Base-by-base conservation (phyloP, 2,113 vertebrate species). In the Ondatra zibethicus region DNA sequence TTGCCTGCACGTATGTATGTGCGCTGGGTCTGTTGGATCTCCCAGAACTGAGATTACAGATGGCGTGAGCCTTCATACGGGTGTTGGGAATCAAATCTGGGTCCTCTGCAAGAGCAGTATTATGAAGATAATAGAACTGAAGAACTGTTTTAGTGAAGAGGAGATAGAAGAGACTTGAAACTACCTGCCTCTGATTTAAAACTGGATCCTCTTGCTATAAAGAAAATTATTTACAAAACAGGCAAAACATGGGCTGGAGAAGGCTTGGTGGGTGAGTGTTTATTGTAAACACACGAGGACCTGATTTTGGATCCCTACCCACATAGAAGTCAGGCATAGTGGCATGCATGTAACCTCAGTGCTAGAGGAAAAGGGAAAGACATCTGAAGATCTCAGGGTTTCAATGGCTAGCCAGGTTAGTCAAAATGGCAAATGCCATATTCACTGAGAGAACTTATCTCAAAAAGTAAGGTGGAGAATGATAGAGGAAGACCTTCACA, bases 131-230 rank as follows among this genome's bases (percentile, higher is more conserved):
- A 92, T 72, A 17, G 31, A 92, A 96, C 4, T 45, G 2, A 86
- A 58, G 12, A 95, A 91, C 1, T 81, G 7, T 63, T 96, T 25
- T 72, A n/a, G 16, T 94, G 21, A 42, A 84, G 73, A 92, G 42
- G 31, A 73, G 65, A 81, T 25, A 58, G 19, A 76, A 88, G 50
- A 78, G 13, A 84, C 8, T 61, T 92, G 61, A 94, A 93, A 81
- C 19, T 77, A 72, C 72, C 87, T 42, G 85, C 6, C 72, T 7
- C n/a, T 75, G n/a, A 88, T 92, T 91, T 92, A 33, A 68, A 96
- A 94, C 70, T 27, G 29, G 77, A 73, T 39, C 45, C 17, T 84
- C 85, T 70, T 81, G 33, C 36, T 81, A 33, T 17, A 61, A 82
- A 82, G 36, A 81, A 82, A 13, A 73, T 50, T 77, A 92, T 61